Conservation (phyloP, 2,113 vertebrate genomes). For the Solea solea region DNA sequence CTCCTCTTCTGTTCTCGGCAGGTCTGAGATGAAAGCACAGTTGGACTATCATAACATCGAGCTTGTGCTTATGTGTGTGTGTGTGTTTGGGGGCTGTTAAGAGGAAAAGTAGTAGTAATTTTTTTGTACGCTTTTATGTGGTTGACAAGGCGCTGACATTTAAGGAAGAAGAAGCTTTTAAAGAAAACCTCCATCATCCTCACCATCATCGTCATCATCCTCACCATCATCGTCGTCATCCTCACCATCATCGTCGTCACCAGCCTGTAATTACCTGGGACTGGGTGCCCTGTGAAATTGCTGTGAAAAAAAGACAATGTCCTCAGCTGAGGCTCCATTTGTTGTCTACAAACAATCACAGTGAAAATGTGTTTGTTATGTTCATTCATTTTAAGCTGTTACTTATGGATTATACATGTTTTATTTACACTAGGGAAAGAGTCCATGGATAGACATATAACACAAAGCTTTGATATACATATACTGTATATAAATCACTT, state of each 20-base stretch:
- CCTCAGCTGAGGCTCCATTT: too few species aligned
- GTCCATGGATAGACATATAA: too few species aligned
- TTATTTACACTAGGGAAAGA: too few species aligned
- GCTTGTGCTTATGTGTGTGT: background rate
- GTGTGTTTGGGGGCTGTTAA: background rate
- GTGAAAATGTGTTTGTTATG: too few species aligned
- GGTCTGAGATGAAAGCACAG: slow-evolving; percentile 49
- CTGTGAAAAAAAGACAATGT: background rate
- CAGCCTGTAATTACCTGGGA: slow-evolving; percentile 25
- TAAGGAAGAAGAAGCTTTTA: background rate
- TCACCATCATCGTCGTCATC: background rate
- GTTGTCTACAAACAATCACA: too few species aligned
- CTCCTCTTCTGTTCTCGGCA: slow-evolving; percentile 19
- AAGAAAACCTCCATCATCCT: slow-evolving; percentile 3
- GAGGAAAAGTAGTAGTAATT: background rate
- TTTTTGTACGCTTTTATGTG: background rate
- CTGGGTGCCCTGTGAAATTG: slow-evolving; percentile 1
- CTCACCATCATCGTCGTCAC: background rate
- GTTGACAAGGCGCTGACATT: background rate
- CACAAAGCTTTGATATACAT: too few species aligned
- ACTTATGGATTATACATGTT: too few species aligned
- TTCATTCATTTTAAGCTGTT: too few species aligned
- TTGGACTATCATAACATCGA: slow-evolving; percentile 5
- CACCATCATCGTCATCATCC: background rate
- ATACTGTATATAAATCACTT: background rate